Conservation (phyloP, 2,113 vertebrate genomes). For the Dicerorhinus sumatrensis region DNA sequence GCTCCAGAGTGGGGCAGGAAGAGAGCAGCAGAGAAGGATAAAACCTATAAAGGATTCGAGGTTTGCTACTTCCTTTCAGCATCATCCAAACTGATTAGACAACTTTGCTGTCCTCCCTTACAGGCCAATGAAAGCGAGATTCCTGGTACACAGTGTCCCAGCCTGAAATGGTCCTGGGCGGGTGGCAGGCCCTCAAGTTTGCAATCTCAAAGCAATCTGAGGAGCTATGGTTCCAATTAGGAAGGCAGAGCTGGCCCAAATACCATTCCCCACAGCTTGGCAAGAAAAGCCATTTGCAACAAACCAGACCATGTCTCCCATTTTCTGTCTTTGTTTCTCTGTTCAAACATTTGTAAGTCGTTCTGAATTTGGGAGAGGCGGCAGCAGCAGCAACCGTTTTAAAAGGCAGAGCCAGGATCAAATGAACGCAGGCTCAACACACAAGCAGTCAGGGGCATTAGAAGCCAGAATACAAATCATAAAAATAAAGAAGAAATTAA, state of each 20-base stretch:
- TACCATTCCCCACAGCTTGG: slow-evolving; percentile 83
- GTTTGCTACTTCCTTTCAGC: background rate
- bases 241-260: slow-evolving; percentile 81
- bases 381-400: slow-evolving; percentile 72
- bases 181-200: slow-evolving; percentile 73
- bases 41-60: background rate
- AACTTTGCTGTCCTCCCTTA: background rate
- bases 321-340: slow-evolving; percentile 86
- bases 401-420: slow-evolving; percentile 80
- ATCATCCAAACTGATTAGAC: background rate
- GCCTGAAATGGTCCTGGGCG: background rate
- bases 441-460: slow-evolving; percentile 41
- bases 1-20: background rate
- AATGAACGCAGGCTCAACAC: slow-evolving; percentile 69
- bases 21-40: background rate
- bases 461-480: slow-evolving; percentile 53
- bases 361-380: slow-evolving; percentile 72
- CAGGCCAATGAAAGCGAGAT: background rate
- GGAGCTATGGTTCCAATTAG: slow-evolving; percentile 83
- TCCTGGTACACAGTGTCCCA: background rate
- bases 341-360: slow-evolving; percentile 83
- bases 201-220: slow-evolving; percentile 75
- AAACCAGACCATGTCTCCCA: slow-evolving; percentile 79
- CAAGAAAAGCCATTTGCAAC: slow-evolving; percentile 83
- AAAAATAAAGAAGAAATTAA: slow-evolving; percentile 64